Evolutionary conservation across 2,113 vertebrate species (phyloP).

Genomic region (Xiphorhynchus elegans): DNA sequence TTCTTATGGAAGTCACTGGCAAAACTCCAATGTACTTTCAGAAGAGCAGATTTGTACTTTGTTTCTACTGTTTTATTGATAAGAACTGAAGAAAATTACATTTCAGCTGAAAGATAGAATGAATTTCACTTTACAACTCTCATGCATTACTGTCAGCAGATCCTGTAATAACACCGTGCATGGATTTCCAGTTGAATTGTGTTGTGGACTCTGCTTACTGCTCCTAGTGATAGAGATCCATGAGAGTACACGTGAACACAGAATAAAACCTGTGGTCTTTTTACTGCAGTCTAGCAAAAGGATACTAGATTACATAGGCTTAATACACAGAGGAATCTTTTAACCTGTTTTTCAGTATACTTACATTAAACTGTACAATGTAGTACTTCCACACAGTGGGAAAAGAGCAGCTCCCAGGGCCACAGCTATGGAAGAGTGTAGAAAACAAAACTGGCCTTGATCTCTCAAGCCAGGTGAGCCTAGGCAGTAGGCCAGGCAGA

Average conservation of each 20-base stretch:
- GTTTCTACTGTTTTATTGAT: not conserved
- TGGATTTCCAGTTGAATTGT: not conserved
- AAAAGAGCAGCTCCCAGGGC: conserved; percentile 42
- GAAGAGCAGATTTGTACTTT: not conserved
- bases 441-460: not conserved
- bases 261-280: not conserved
- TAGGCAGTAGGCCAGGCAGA: not conserved
- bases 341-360: not conserved
- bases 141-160: not conserved
- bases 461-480: not conserved
- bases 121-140: not conserved
- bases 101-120: not conserved
- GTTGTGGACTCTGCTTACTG: not conserved
- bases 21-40: not conserved
- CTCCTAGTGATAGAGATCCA: not conserved
- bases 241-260: accelerated
- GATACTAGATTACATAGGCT: not conserved
- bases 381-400: conserved; percentile 50
- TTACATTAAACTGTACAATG: conserved; percentile 42
- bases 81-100: not conserved
- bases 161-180: not conserved
- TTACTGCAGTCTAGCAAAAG: not conserved
- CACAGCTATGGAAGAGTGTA: not conserved
- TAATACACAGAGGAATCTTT: conserved; percentile 4
- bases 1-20: not conserved